These are phyloP conservation scores for Heterohyrax brucei DNA, from an alignment of 2,797 vertebrate genomes.

Conservation along the genomic window DNA sequence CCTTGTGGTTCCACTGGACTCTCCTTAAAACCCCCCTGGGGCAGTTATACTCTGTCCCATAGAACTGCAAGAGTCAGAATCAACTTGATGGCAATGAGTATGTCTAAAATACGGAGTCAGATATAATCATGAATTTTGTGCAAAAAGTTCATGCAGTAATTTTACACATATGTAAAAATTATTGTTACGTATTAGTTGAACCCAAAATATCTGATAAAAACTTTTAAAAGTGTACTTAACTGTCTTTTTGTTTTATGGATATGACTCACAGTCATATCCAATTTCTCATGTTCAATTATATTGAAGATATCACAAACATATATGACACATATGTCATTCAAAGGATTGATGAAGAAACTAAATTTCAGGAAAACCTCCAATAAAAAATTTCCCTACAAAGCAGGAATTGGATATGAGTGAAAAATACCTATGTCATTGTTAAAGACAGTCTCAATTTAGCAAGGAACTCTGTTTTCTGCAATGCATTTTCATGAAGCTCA, in stretches of 20 bases:
- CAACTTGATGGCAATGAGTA: not conserved
- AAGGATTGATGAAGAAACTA: not conserved
- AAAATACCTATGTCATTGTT: slow-evolving; percentile 23
- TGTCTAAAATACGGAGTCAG: not conserved
- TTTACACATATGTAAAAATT: not conserved
- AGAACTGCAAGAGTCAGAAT: too few relatives aligned
- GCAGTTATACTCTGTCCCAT: too few relatives aligned
- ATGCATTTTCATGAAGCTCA: slow-evolving; percentile 7
- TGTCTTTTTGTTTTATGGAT: not conserved
- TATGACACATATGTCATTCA: slow-evolving; percentile 9
- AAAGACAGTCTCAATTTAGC: slow-evolving; percentile 30
- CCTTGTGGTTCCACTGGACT: too few relatives aligned
- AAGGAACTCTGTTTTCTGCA: not conserved
- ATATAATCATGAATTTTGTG: not conserved
- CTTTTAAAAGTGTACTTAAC: not conserved
- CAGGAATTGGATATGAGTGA: not conserved
- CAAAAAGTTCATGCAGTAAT: not conserved
- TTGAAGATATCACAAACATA: not conserved
- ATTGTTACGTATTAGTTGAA: not conserved
- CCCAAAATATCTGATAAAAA: not conserved
- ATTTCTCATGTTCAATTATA: not conserved
- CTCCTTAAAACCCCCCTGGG: too few relatives aligned
- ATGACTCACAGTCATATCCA: not conserved
- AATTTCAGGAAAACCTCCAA: not conserved
- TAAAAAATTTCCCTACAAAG: slow-evolving; percentile 46